Conservation (phyloP, 2,113 vertebrate genomes). For the Lasiurus borealis region DNA sequence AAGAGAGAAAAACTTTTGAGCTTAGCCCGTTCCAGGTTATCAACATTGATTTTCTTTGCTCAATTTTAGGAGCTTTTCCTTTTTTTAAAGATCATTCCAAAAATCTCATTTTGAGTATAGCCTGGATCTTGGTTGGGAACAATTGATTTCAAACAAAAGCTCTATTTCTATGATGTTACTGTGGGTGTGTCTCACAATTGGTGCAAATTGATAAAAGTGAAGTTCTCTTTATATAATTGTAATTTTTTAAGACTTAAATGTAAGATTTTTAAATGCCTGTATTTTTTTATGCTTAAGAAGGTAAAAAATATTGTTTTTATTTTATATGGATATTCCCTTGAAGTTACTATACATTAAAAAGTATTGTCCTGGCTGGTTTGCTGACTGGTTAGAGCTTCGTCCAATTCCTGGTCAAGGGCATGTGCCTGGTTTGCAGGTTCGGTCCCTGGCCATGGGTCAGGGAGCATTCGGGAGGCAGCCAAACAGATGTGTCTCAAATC, state of each 20-base stretch:
- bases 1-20: constrained; percentile 13
- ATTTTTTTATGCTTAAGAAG: neutral
- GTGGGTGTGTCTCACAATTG: neutral
- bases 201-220: neutral
- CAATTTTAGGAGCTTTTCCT: neutral
- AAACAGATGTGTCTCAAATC: no score
- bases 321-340: neutral
- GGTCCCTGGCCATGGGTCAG: no score
- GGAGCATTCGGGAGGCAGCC: no score
- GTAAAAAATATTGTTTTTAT: constrained; percentile 10
- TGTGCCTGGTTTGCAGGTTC: no score
- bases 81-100: constrained; percentile 46
- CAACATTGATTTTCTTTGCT: constrained; percentile 41
- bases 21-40: neutral
- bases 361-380: no score
- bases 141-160: neutral
- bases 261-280: neutral
- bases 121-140: constrained; percentile 10
- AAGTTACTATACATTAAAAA: neutral
- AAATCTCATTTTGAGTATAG: constrained; percentile 37
- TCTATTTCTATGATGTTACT: neutral
- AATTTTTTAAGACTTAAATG: constrained; percentile 1
- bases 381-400: no score
- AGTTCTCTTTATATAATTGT: neutral
- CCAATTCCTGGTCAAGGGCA: no score